Base-by-base conservation (phyloP, 2,888 invertebrate genomes). In the Hirtodrosophila histrioides region DNA sequence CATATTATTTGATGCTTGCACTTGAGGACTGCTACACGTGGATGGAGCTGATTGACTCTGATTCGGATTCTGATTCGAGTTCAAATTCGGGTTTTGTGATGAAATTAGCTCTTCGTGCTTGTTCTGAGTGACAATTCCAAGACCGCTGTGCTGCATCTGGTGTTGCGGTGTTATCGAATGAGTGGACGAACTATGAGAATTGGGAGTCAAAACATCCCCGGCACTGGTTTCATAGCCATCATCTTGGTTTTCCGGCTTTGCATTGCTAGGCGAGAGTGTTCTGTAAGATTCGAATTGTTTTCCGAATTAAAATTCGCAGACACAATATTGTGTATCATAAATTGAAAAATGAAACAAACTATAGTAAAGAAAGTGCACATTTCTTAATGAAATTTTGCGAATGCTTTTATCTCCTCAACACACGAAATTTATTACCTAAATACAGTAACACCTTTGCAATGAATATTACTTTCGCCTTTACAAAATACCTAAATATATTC, bases 201-300 rank as follows among this genome's bases (percentile, higher is more conserved):
- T 92, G 0, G 91, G 91, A 0, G 91, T 91, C 24, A 92, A 67
- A n/a, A 91, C 89, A 83, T 92, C 94, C 89, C 94, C 94, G 83
- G 93, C 96, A 92, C 96, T 95, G 84, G 97, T 96, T 93, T 97
- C 97, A 93, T 97, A 97, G 78, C 97, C 97, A 93, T 97, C 97
- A 93, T 97, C 97, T 89, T 95, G 95, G 88, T 94, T 95, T 93
- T 96, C 96, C 89, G 94, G 93, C 33, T 91, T 91, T 0, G 84
- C 86, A 46, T 75, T 88, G 43, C 66, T 88, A n/a, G 91, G 91
- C 5, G 91, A 91, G 4, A 91, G 83, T 3, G 88, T 86, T 50
- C 75, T 87, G 35, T 2, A 54, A 45, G 3, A 29, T 17, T 12
- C 0, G 1, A 23, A 10, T 33, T 45, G 3, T 11, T 17, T 12